A percentile compares a stretch with the other conserved stretches of the same genome.
Conservation (phyloP, 37 sponge, comb jelly and placozoan genomes). For the Aplysina aerophoba region DNA sequence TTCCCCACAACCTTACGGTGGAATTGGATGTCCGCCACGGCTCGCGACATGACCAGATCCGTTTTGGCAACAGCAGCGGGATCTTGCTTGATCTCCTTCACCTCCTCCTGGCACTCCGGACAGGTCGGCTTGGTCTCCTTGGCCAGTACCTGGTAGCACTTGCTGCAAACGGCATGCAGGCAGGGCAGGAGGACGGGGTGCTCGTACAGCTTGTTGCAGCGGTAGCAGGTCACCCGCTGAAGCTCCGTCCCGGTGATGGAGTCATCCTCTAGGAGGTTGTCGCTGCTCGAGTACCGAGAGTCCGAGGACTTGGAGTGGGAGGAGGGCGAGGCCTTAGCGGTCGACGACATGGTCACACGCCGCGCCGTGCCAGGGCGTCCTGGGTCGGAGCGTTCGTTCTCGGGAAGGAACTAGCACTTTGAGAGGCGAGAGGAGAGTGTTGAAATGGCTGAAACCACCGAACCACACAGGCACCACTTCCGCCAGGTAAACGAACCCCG, state of each 20-base stretch:
- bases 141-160: neutral
- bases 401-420: no score
- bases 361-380: no score
- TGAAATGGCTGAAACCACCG: no score
- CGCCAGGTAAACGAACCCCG: no score
- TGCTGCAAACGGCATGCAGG: slow-evolving; percentile 31
- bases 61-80: neutral
- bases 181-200: slow-evolving; percentile 13
- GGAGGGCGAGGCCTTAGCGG: no score
- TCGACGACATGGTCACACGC: no score
- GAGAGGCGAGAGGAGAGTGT: no score
- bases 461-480: no score
- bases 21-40: slow-evolving; percentile 19
- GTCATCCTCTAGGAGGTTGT: slow-evolving; percentile 26
- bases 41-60: slow-evolving; percentile 6
- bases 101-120: slow-evolving; percentile 24
- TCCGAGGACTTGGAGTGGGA: neutral
- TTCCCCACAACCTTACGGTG: slow-evolving; percentile 20
- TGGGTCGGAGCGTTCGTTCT: no score
- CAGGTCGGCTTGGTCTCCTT: slow-evolving; percentile 19
- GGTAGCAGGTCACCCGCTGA: slow-evolving; percentile 22
- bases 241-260: slow-evolving; percentile 2
- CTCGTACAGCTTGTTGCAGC: slow-evolving; percentile 28
- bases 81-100: slow-evolving; percentile 5
- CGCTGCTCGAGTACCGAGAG: slow-evolving; percentile 8